These are phyloP conservation scores for Anoncus sp. DNA, from an alignment of 2,888 invertebrate genomes.

Conservation along the genomic window DNA sequence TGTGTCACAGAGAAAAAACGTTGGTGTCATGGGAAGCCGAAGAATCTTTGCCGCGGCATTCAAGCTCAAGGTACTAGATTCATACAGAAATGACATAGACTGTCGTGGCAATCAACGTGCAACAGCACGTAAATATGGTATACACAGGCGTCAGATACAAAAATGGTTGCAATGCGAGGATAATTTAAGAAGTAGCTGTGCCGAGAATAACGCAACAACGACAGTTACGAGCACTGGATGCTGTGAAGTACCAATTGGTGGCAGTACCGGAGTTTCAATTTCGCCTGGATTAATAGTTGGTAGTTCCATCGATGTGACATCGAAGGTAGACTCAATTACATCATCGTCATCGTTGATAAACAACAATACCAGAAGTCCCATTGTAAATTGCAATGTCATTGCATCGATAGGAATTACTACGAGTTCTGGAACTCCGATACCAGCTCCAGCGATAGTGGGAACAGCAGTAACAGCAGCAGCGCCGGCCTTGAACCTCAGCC, in stretches of 20 bases:
- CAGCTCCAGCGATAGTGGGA: slow-evolving; percentile 71
- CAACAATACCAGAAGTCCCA: slow-evolving; percentile 50
- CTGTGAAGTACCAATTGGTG: slow-evolving; percentile 65
- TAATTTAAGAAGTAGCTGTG: slow-evolving; percentile 90
- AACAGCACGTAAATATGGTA: slow-evolving; percentile 95
- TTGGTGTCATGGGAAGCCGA: slow-evolving; percentile 89
- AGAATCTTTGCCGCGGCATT: slow-evolving; percentile 95
- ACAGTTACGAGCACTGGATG: slow-evolving; percentile 56
- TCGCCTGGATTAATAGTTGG: not conserved
- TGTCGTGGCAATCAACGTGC: slow-evolving; percentile 96
- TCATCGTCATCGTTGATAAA: slow-evolving; percentile 69
- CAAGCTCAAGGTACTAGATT: slow-evolving; percentile 94
- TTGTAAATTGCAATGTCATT: slow-evolving; percentile 33
- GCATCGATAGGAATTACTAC: slow-evolving; percentile 45
- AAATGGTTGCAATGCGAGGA: slow-evolving; percentile 96
- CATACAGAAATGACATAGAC: slow-evolving; percentile 93
- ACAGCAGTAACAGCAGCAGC: slow-evolving; percentile 63
- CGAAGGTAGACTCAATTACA: slow-evolving; percentile 63
- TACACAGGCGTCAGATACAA: slow-evolving; percentile 95
- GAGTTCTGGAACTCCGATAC: slow-evolving; percentile 68
- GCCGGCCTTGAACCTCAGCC: slow-evolving; percentile 84
- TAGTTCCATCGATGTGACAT: slow-evolving; percentile 26
- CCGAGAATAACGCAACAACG: slow-evolving; percentile 78
- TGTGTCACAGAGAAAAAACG: slow-evolving; percentile 75
- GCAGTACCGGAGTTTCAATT: slow-evolving; percentile 35